A percentile compares a stretch with the other conserved stretches of the same genome.
These are phyloP conservation scores for Marmota monax DNA, from an alignment of 2,113 vertebrate genomes.

Conservation along the genomic window DNA sequence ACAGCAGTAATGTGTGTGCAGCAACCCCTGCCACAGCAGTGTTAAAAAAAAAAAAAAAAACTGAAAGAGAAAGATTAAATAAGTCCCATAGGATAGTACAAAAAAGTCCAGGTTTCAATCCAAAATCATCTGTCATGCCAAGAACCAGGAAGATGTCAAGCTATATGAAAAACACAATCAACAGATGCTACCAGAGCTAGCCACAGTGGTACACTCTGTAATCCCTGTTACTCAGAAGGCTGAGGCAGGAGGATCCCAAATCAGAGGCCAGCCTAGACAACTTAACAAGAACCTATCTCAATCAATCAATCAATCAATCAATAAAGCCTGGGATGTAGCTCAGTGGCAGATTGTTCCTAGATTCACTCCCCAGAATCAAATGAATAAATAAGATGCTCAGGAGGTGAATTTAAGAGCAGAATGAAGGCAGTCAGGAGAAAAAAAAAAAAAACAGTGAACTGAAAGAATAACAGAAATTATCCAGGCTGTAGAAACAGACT, in stretches of 20 bases:
- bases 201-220: too few relatives aligned
- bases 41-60: background rate
- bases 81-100: background rate
- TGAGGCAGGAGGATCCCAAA: too few relatives aligned
- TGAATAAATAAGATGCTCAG: background rate
- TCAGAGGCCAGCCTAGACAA: too few relatives aligned
- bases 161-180: background rate
- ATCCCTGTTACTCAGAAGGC: too few relatives aligned
- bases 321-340: too few relatives aligned
- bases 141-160: background rate
- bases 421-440: background rate
- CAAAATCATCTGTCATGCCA: background rate
- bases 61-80: background rate
- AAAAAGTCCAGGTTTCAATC: background rate
- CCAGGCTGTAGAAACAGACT: too few relatives aligned
- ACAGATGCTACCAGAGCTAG: background rate
- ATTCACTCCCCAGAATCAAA: background rate
- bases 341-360: too few relatives aligned
- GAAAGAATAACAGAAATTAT: too few relatives aligned
- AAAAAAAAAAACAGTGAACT: background rate
- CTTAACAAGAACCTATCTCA: too few relatives aligned
- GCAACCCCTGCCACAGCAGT: background rate
- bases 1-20: background rate
- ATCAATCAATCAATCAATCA: too few relatives aligned
- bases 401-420: background rate